Conservation (phyloP, 2,797 vertebrate genomes). For the Semotilus atromaculatus region DNA sequence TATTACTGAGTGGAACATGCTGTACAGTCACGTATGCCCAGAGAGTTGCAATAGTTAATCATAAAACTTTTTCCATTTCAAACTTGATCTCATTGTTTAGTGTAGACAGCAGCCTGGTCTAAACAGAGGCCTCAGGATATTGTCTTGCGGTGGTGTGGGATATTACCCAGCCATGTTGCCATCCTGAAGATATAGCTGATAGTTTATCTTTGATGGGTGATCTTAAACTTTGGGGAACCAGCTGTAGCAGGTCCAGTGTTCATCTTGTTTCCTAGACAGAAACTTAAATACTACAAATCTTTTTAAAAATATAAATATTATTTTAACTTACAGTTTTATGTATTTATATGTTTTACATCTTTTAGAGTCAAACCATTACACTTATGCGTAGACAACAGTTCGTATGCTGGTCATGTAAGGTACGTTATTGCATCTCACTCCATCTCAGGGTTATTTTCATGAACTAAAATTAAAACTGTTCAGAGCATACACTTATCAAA, state of each 20-base stretch:
- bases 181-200: conserved; percentile 27
- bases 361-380: neutral
- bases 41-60: conserved; percentile 10
- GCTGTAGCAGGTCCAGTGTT: neutral
- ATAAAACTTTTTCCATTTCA: conserved; percentile 44
- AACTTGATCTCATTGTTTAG: conserved; percentile 39
- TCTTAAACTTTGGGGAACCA: neutral
- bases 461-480: neutral
- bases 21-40: neutral
- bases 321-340: neutral
- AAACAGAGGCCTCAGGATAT: conserved; percentile 21
- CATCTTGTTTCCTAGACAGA: neutral
- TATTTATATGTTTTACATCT: neutral
- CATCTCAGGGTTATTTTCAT: no score
- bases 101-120: conserved; percentile 1
- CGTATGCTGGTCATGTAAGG: neutral
- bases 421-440: neutral
- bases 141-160: conserved; percentile 10
- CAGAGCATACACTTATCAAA: no score
- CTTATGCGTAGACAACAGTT: neutral
- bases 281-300: neutral
- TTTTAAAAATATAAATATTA: neutral
- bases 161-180: conserved; percentile 30
- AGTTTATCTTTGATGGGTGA: conserved; percentile 18
- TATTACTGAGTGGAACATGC: neutral